phyloP scores from a whole-genome alignment of 2,113 vertebrate species.

The Himantopus leucocephalus region DNA sequence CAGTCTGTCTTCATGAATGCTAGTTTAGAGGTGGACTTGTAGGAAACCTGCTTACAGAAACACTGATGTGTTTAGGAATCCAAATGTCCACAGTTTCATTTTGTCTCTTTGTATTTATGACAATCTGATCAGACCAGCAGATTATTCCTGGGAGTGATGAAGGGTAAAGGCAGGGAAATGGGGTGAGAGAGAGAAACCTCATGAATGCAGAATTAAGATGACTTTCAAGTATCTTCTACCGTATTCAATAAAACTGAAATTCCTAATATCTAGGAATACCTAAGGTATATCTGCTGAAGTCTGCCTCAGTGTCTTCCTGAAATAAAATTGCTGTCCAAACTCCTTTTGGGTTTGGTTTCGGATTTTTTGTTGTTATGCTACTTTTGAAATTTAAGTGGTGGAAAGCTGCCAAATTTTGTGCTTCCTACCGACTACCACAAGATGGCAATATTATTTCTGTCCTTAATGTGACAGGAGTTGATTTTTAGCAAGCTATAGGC shows the following conservation, averaged over 20 bases:
- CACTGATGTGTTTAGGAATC: background rate
- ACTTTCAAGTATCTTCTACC: background rate
- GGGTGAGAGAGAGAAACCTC: background rate
- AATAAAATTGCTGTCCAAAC: background rate
- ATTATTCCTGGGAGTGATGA: background rate
- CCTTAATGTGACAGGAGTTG: background rate
- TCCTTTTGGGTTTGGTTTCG: background rate
- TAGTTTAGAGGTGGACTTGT: background rate
- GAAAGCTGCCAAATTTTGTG: background rate
- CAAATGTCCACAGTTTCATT: background rate
- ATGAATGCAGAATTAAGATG: background rate
- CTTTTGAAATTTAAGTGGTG: background rate
- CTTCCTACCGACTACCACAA: background rate
- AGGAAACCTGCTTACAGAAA: background rate
- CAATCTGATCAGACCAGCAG: background rate
- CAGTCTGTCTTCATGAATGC: background rate
- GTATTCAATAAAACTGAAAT: background rate
- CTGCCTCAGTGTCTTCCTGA: background rate
- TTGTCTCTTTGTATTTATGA: background rate
- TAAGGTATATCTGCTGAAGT: background rate
- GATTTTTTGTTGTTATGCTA: background rate
- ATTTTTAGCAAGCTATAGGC: background rate
- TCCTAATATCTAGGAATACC: background rate
- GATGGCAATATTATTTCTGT: constrained; percentile 31
- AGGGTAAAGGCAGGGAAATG: background rate